Evolutionary conservation across 2,113 vertebrate species (phyloP).

Genomic region (Pseudolaguvia tuberculata): DNA sequence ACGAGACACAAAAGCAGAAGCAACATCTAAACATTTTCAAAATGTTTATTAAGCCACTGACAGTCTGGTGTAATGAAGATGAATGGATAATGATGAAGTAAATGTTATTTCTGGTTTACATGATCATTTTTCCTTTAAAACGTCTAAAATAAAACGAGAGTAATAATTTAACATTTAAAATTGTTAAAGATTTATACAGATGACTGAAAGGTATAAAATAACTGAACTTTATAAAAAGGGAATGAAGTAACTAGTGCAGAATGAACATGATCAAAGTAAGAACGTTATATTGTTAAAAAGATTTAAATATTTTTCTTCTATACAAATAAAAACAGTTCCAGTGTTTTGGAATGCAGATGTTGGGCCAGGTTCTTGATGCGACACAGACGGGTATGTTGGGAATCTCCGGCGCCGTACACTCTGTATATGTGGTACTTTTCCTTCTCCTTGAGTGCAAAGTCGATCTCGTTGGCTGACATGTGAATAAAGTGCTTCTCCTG

Average conservation of each 20-base stretch:
- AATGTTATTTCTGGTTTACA: neutral
- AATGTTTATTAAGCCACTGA: neutral
- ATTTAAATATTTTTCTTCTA: slow-evolving; percentile 38
- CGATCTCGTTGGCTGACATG: slow-evolving; percentile 71
- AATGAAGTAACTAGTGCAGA: neutral
- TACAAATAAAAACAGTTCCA: slow-evolving; percentile 68
- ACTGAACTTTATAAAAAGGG: neutral
- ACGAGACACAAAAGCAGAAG: too few species aligned
- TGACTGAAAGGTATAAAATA: neutral
- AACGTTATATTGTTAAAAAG: neutral
- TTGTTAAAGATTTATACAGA: neutral
- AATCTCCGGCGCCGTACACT: slow-evolving; percentile 68
- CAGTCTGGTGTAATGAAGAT: neutral
- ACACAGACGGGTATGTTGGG: slow-evolving; percentile 62
- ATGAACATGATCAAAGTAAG: neutral
- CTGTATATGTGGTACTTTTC: slow-evolving; percentile 68
- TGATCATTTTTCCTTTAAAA: slow-evolving; percentile 8
- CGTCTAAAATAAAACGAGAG: neutral
- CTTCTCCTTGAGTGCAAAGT: slow-evolving; percentile 67
- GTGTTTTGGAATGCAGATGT: slow-evolving; percentile 69
- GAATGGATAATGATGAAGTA: neutral
- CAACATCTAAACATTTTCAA: neutral
- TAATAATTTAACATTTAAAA: neutral
- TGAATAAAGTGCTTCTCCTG: slow-evolving; percentile 66
- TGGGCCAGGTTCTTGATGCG: slow-evolving; percentile 72